Percentiles rank a stretch among this genome's conserved stretches.
Evolutionary conservation across 2,888 invertebrate species (phyloP).

Genomic region (Thereva unica): DNA sequence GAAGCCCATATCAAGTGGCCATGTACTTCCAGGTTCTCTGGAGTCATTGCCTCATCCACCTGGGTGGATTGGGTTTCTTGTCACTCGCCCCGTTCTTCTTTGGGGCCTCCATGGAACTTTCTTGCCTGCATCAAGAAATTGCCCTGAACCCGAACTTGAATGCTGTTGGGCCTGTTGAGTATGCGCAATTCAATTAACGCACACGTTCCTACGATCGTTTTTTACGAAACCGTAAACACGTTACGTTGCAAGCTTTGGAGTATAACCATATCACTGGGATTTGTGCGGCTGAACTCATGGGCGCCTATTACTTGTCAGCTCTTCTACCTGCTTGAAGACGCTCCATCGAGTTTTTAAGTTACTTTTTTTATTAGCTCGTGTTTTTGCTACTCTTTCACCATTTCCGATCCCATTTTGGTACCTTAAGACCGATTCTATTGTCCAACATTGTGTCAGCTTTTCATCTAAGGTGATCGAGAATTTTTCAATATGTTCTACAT

Average conservation of each 20-base stretch:
- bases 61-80: constrained; percentile 29
- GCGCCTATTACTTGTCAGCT: no score
- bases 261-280: no score
- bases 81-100: neutral
- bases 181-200: constrained; percentile 4
- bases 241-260: constrained; percentile 13
- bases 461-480: no score
- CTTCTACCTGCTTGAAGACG: no score
- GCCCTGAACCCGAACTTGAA: neutral
- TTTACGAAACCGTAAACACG: constrained; percentile 19
- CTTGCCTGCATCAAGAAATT: constrained; percentile 18
- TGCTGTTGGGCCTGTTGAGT: neutral
- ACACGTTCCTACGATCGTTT: neutral
- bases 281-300: no score
- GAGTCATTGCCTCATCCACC: constrained; percentile 27
- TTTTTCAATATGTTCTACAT: no score
- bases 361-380: no score
- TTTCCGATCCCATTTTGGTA: no score
- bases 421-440: no score
- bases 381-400: no score
- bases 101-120: neutral
- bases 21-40: constrained; percentile 25
- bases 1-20: constrained; percentile 18
- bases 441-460: no score
- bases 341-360: no score